Conservation (phyloP, 2,797 vertebrate species). For the Alca torda region DNA sequence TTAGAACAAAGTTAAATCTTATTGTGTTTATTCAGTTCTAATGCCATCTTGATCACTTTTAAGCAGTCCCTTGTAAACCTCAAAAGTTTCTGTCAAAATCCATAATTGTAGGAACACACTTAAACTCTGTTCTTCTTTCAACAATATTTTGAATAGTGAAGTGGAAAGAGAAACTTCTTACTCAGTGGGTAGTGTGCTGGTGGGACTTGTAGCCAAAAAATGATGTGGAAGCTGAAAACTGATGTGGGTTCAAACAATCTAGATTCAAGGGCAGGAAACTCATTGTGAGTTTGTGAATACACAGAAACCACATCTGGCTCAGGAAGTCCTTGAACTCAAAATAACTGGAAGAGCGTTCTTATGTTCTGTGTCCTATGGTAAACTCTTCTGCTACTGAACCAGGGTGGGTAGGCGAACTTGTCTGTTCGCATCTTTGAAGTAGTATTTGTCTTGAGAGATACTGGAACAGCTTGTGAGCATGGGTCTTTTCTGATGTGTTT, state of each 20-base stretch:
- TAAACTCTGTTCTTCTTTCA: not conserved
- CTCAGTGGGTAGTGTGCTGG: not conserved
- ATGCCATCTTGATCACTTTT: not conserved
- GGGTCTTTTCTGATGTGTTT: not conserved
- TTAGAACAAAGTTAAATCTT: not conserved
- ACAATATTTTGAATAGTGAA: not conserved
- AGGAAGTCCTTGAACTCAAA: conserved; percentile 33
- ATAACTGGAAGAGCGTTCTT: not conserved
- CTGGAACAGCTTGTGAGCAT: not conserved
- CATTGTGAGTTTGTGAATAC: conserved; percentile 2
- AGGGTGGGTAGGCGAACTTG: not conserved
- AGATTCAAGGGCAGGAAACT: not conserved
- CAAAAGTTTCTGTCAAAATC: not conserved
- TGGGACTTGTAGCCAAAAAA: not conserved
- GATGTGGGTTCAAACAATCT: not conserved
- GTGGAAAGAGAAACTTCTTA: not conserved
- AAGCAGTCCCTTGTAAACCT: not conserved
- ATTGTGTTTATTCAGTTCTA: not conserved
- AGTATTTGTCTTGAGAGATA: not conserved
- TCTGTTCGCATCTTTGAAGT: not conserved
- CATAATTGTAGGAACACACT: not conserved
- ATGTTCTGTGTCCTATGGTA: not conserved
- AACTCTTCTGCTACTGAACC: not conserved
- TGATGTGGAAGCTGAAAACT: not conserved
- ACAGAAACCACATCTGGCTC: not conserved